Evolutionary conservation across 2,888 invertebrate genomes (phyloP), one percentile per base, ranked within the genome.

Genomic region (Aleiodes leptofemur): DNA sequence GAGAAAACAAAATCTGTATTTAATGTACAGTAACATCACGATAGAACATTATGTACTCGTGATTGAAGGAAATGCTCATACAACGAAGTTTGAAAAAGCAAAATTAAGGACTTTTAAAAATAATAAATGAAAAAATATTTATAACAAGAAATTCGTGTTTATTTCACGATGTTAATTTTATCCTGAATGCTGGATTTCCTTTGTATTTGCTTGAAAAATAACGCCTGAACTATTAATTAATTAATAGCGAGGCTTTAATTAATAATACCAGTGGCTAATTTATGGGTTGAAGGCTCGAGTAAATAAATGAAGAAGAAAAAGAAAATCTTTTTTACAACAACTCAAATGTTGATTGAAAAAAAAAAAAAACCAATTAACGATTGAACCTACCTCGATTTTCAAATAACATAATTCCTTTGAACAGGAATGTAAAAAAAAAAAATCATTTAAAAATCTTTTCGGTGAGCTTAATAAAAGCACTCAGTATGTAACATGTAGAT

Each of bases 1-100:
- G 8, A 16, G 13, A 64, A 69, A 38, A 34, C 34, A 71, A 31
- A 43, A 70, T 56, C 72, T 73, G 59, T 64, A 66, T 70, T 68
- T 34, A 55, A 66, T 56, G 77, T 75, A 75, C 70, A 71, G 73
- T 48, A 23, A 8, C 23, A 43, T 64, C 9, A 13, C 64, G 48
- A 16, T 64, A 6, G 23, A 55, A 4, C 43, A 16, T 48, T 16
- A 64, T 43, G 43, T 43, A 43, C 43, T 43, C 29, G 56, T 56
- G 16, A 56, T 23, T 56, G 14, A 23, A 56, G 55, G 43, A 34
- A 38, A 29, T 31, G 64, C 31, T 13, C 8, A 64, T 4, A 64
- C 48, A 43, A 64, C 64, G 43, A 64, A 64, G 48, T 16, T 34
- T 34, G 6, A 29, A 16, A 56, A 56, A 16, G 23, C 23, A 56